Conservation (phyloP, 2,113 vertebrate species). For the Tyrannus savana region DNA sequence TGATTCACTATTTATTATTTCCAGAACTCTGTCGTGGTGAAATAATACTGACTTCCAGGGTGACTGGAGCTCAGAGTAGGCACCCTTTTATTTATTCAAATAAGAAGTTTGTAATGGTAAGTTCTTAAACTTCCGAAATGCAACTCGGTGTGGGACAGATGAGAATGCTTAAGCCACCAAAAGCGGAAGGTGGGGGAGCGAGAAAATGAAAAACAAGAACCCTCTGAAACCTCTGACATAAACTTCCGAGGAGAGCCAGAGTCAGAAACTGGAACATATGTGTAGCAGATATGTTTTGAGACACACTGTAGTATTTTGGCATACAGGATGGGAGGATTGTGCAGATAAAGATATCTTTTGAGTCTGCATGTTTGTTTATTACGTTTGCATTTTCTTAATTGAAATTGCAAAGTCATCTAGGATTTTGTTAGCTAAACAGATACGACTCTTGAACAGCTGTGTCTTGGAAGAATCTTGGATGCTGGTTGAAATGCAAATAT, state of each 20-base stretch:
- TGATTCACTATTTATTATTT: neutral
- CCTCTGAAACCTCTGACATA: constrained; percentile 8
- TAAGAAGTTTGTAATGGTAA: neutral
- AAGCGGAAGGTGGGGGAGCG: neutral
- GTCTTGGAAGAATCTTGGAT: neutral
- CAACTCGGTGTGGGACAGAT: neutral
- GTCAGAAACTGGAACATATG: neutral
- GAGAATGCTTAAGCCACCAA: neutral
- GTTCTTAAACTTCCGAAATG: neutral
- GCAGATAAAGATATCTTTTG: constrained; percentile 50
- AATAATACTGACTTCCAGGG: neutral
- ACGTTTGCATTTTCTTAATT: constrained; percentile 23
- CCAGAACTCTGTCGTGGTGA: neutral
- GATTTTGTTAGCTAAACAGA: neutral
- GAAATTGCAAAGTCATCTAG: neutral
- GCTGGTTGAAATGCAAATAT: neutral
- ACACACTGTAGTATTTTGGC: neutral
- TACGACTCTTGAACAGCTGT: neutral
- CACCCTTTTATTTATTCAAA: neutral
- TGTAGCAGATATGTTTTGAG: constrained; percentile 14
- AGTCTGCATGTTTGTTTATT: constrained; percentile 9
- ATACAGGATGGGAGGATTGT: constrained; percentile 37
- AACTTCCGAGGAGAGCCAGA: constrained; percentile 31
- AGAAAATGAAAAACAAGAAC: constrained; percentile 26
- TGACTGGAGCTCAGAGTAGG: neutral